Evolutionary conservation across 2,888 invertebrate species (phyloP), one percentile per base, ranked within the genome.

Genomic region (Dinocampus coccinellae): DNA sequence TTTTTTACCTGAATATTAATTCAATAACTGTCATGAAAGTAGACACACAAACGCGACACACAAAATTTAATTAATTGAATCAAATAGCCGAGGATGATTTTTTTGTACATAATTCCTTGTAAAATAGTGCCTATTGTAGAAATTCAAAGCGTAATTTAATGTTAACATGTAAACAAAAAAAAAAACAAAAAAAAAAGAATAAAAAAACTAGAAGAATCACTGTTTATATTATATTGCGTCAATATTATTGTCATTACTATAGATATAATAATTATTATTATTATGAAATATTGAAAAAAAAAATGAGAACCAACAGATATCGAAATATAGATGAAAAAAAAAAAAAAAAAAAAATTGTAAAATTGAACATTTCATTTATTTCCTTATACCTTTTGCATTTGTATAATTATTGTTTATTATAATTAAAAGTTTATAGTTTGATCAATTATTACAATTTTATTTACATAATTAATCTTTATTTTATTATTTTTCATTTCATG

Each of bases 31-130:
- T 82, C 76, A 80, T 82, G 81, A 82, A 84, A 81, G 81, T 83
- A 84, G 80, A 78, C 70, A 74, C 72, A 70, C 60, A 33, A 61
- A n/a, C n/a, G n/a, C n/a, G 39, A 64, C 47, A 33, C 65, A 65
- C 60, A 60, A 74, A 70, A 68, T 67, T 65, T 63, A 9, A 58
- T 16, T 3, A 7, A 33, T 58, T 58, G 11, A 58, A 4, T 29
- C 20, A 36, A 57, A 22, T 55, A 60, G 29, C 60, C 42, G 20
- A 53, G 52, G 68, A 73, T 68, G 73, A 79, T 79, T 80, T 77
- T 83, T 84, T 84, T 86, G 85, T 85, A 86, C 72, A 85, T 85
- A 85, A 80, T 80, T n/a, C 73, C 79, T 83, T 83, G 85, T 82
- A 82, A 80, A 69, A 72, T 69, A 72, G 65, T 67, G 70, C 71